Evolutionary conservation across 2,797 vertebrate species (phyloP).

Genomic region (Poecile montanus): DNA sequence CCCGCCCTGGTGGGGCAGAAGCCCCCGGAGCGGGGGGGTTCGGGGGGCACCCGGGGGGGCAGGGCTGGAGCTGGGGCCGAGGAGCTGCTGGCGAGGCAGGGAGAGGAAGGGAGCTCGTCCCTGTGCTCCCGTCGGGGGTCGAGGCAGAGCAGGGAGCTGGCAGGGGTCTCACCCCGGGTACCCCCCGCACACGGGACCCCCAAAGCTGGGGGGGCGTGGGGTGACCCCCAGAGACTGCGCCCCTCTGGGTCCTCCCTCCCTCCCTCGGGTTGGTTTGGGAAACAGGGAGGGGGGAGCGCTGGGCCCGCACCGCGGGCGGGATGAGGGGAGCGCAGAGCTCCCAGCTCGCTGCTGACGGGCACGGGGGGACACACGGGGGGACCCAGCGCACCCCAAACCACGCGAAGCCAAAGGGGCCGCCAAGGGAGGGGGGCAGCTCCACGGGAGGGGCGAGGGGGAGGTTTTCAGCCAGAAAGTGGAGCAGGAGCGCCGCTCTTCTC

Average conservation of each 20-base stretch:
- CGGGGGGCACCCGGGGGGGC: too few species aligned
- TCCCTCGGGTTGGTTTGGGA: not conserved
- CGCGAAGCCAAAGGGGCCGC: not conserved
- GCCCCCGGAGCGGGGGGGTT: not conserved
- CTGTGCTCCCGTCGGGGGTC: not conserved
- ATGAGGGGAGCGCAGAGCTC: not conserved
- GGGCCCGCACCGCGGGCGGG: not conserved
- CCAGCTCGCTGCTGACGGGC: not conserved
- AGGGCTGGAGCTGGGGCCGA: not conserved
- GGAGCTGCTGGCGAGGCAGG: not conserved
- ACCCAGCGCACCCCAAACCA: not conserved
- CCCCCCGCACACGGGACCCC: not conserved
- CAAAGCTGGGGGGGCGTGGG: not conserved
- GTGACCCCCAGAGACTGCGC: not conserved
- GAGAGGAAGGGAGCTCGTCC: not conserved
- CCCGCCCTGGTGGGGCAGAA: not conserved
- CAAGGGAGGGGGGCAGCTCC: not conserved
- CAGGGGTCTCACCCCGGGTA: not conserved
- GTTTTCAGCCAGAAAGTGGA: accelerated
- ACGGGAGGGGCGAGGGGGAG: not conserved
- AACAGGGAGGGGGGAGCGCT: not conserved
- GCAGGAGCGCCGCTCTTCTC: not conserved
- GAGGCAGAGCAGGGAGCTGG: not conserved
- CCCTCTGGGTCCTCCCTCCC: not conserved
- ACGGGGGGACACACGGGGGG: not conserved